A percentile compares a stretch with the other conserved stretches of the same genome.
phyloP scores from a whole-genome alignment of 2,113 vertebrate species.

The Pampusana beccarii region DNA sequence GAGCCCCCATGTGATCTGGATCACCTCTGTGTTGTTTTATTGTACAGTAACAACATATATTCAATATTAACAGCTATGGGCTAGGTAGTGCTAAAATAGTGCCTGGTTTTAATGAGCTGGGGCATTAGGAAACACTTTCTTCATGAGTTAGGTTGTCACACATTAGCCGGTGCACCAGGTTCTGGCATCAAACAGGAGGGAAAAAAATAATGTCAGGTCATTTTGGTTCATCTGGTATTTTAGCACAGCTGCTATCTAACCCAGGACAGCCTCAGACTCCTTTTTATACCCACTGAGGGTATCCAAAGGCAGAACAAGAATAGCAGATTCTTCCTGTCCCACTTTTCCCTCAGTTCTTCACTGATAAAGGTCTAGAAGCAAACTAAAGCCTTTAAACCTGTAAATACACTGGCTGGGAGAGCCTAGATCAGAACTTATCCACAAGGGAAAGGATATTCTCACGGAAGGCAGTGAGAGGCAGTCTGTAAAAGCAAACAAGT shows the following conservation, averaged over 20 bases:
- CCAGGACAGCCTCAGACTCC: not conserved
- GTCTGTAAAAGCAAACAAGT: not conserved
- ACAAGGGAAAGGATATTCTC: not conserved
- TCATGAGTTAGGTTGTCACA: not conserved
- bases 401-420: not conserved
- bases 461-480: not conserved
- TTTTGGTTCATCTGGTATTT: not conserved
- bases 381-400: not conserved
- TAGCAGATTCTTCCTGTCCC: not conserved
- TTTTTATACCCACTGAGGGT: not conserved
- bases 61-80: not conserved
- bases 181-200: not conserved
- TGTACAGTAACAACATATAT: not conserved
- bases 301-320: not conserved
- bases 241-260: not conserved
- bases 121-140: not conserved
- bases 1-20: accelerated
- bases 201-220: not conserved
- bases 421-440: not conserved
- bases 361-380: not conserved
- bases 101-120: not conserved
- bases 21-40: not conserved
- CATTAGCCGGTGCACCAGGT: not conserved
- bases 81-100: not conserved
- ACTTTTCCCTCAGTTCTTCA: not conserved